Conservation (phyloP, 2,113 vertebrate genomes). For the Catharus minimus region DNA sequence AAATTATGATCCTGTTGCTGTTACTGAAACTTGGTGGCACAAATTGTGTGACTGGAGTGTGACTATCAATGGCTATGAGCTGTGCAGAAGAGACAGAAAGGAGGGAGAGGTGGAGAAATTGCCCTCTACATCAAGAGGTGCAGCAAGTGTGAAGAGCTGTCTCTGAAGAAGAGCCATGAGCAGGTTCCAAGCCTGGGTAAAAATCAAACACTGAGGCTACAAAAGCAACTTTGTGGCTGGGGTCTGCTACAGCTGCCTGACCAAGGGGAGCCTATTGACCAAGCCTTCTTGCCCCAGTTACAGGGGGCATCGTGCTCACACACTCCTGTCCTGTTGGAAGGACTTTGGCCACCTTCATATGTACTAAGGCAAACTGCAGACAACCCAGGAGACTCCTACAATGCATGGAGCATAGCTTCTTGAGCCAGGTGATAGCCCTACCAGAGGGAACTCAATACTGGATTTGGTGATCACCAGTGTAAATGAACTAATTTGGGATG, state of each 20-base stretch:
- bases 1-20: background rate
- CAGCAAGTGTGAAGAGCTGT: background rate
- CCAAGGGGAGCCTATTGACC: background rate
- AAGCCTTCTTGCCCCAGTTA: background rate
- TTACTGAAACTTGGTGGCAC: background rate
- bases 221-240: background rate
- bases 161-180: background rate
- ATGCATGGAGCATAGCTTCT: background rate
- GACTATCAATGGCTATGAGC: too few species aligned
- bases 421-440: background rate
- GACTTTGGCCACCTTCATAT: background rate
- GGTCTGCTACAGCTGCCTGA: background rate
- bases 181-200: background rate
- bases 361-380: background rate
- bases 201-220: background rate
- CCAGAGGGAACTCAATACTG: accelerated
- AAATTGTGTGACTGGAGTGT: background rate
- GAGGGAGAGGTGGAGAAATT: background rate
- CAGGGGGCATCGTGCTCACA: background rate
- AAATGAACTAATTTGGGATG: background rate
- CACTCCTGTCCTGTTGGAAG: background rate
- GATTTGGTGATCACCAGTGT: background rate
- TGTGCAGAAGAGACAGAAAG: background rate
- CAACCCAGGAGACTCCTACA: background rate
- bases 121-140: background rate